Conservation (phyloP, 1,140 invertebrate species). For the Aradophagus sp. region DNA sequence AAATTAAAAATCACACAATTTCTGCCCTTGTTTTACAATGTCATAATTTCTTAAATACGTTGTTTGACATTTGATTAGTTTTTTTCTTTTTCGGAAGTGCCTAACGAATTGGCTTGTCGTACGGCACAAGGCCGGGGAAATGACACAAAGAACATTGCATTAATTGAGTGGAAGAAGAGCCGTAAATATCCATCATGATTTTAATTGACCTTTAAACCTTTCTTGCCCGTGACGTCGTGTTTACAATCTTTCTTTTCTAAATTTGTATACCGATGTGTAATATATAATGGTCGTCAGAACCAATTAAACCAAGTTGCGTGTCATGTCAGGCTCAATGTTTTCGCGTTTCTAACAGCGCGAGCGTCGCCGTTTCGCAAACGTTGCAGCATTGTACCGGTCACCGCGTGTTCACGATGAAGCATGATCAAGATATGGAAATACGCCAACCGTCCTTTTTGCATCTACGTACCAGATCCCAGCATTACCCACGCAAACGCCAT, state of each 20-base stretch:
- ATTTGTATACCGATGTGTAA: constrained; percentile 41
- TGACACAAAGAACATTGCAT: constrained; percentile 34
- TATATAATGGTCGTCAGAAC: constrained; percentile 55
- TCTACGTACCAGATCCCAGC: constrained; percentile 54
- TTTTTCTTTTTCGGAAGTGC: no score
- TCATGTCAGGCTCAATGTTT: constrained; percentile 55
- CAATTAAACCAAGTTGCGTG: constrained; percentile 57
- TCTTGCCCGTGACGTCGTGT: constrained; percentile 41
- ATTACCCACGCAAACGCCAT: constrained; percentile 56
- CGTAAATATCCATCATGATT: constrained; percentile 44
- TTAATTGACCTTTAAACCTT: constrained; percentile 53
- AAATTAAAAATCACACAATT: no score
- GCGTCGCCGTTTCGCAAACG: constrained; percentile 55
- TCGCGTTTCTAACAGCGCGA: constrained; percentile 55
- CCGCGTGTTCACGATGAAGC: constrained; percentile 58
- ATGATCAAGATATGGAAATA: constrained; percentile 60
- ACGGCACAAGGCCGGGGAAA: constrained; percentile 11
- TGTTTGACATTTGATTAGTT: no score
- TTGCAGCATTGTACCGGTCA: constrained; percentile 56
- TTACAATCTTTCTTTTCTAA: constrained; percentile 49
- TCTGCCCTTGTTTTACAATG: no score
- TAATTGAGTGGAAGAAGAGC: constrained; percentile 38
- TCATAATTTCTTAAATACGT: no score
- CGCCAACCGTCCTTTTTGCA: constrained; percentile 58
- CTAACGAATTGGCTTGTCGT: no score